Conservation (phyloP, 2,797 vertebrate species). For the Siniperca obscura region DNA sequence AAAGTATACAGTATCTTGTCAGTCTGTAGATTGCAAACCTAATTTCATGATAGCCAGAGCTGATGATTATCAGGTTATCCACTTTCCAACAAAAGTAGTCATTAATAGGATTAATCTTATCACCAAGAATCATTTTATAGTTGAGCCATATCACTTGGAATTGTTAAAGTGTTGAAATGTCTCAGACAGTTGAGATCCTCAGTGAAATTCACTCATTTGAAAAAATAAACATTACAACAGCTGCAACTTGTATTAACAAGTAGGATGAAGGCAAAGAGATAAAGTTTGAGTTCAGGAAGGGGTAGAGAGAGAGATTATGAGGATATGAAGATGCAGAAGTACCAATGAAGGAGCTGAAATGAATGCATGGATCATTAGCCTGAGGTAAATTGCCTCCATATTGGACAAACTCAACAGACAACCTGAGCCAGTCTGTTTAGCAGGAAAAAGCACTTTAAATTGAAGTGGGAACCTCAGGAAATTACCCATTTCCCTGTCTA, state of each 20-base stretch:
- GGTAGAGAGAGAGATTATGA: neutral
- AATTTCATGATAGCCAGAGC: neutral
- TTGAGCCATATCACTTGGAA: slow-evolving; percentile 1
- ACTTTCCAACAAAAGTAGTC: neutral
- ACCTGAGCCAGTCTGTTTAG: neutral
- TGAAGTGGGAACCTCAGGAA: neutral
- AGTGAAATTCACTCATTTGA: neutral
- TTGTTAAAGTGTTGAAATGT: neutral
- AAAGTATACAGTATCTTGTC: neutral
- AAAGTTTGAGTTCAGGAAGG: neutral
- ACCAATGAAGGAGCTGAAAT: neutral
- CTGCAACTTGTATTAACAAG: slow-evolving; percentile 45
- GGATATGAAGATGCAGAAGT: neutral
- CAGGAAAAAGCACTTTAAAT: neutral
- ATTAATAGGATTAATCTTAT: slow-evolving; percentile 13
- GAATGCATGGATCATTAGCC: neutral
- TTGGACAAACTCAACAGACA: neutral
- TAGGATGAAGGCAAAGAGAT: neutral
- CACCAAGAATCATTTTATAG: neutral
- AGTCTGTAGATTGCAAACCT: neutral
- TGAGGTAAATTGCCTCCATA: neutral
- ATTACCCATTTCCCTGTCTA: neutral
- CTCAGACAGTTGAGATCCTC: neutral
- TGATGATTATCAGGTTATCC: slow-evolving; percentile 4
- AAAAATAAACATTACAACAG: slow-evolving; percentile 10